Percentiles rank a stretch among this genome's conserved stretches.
These are phyloP conservation scores for Drosophila greeni DNA, from an alignment of 2,888 invertebrate species.

Conservation along the genomic window DNA sequence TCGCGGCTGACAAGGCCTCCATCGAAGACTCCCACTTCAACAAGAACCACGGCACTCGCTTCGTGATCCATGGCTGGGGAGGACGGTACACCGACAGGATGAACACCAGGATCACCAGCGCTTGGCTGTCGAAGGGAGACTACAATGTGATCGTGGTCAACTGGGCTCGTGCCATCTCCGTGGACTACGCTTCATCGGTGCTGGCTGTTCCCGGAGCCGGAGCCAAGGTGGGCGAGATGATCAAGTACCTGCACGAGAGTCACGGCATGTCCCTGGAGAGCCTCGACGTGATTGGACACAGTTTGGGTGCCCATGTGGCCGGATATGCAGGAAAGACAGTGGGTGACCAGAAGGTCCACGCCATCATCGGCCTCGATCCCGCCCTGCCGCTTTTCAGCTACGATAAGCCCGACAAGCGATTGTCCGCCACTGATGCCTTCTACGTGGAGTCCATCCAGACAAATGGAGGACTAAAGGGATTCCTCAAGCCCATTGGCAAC, in stretches of 20 bases:
- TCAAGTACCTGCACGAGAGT: slow-evolving; percentile 78
- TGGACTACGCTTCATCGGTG: slow-evolving; percentile 81
- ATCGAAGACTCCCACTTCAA: slow-evolving; percentile 58
- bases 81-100: slow-evolving; percentile 80
- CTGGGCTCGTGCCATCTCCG: slow-evolving; percentile 81
- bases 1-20: slow-evolving; percentile 49
- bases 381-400: slow-evolving; percentile 75
- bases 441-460: slow-evolving; percentile 76
- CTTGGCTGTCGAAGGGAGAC: slow-evolving; percentile 81
- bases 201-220: slow-evolving; percentile 75
- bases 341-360: slow-evolving; percentile 80
- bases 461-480: slow-evolving; percentile 68
- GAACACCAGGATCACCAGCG: slow-evolving; percentile 72
- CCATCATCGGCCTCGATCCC: slow-evolving; percentile 80
- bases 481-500: slow-evolving; percentile 74
- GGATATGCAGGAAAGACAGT: slow-evolving; percentile 82
- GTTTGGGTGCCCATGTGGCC: slow-evolving; percentile 82
- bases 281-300: slow-evolving; percentile 81
- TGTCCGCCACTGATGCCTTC: slow-evolving; percentile 25
- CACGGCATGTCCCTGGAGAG: slow-evolving; percentile 79
- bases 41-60: slow-evolving; percentile 58
- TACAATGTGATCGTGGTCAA: slow-evolving; percentile 82
- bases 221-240: slow-evolving; percentile 65
- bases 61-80: slow-evolving; percentile 80
- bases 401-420: slow-evolving; percentile 63